Evolutionary conservation across 1,140 invertebrate genomes (phyloP).

Genomic region (Drosophila burlai): DNA sequence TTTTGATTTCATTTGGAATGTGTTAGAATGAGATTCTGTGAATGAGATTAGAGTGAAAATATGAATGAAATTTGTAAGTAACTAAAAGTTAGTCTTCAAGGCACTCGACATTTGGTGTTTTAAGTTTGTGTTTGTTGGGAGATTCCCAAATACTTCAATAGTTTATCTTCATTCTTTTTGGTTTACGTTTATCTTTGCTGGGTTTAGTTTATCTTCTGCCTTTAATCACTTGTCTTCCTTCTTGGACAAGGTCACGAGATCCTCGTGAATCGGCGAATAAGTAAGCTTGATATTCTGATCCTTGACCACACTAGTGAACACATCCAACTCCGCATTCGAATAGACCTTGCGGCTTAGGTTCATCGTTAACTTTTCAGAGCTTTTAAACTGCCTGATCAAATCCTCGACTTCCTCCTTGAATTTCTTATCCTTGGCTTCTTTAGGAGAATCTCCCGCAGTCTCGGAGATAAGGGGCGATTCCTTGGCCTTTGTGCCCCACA

Average conservation of each 20-base stretch:
- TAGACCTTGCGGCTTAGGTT: conserved; percentile 39
- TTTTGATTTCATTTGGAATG: conserved; percentile 1
- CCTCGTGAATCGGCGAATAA: conserved; percentile 43
- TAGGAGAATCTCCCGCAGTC: neutral
- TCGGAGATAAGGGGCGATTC: neutral
- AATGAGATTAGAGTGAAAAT: neutral
- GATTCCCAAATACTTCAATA: no score
- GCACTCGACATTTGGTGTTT: neutral
- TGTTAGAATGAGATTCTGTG: neutral
- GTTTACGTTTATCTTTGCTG: neutral
- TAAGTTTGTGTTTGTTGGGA: neutral
- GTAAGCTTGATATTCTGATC: conserved; percentile 42
- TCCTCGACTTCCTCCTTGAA: conserved; percentile 31
- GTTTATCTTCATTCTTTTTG: neutral
- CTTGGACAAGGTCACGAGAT: conserved; percentile 52
- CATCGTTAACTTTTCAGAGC: conserved; percentile 1
- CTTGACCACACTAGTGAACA: conserved; percentile 27
- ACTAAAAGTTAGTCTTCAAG: conserved; percentile 3
- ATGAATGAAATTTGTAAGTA: neutral
- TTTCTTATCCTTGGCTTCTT: conserved; percentile 11
- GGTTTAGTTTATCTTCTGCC: no score
- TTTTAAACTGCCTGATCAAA: conserved; percentile 36
- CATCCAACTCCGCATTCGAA: conserved; percentile 30
- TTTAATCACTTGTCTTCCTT: neutral
- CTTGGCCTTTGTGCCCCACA: neutral